Base-by-base conservation (phyloP, 92 coral and sea anemone genomes). In the Muricea muricata region DNA sequence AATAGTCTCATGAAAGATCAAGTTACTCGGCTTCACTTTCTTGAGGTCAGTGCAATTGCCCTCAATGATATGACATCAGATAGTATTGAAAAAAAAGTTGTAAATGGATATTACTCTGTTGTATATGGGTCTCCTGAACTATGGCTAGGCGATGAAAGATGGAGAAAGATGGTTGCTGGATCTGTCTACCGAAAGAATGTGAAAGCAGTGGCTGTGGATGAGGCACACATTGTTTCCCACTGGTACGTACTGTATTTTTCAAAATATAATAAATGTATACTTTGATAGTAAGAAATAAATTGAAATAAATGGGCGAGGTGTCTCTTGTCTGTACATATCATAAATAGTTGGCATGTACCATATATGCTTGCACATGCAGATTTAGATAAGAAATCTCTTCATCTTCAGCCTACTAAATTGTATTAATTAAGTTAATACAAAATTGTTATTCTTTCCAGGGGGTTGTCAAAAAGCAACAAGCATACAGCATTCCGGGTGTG, bases 401-500 rank as follows among this genome's bases (percentile, higher is more conserved):
- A 54, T 3, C 20, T 54, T 54, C 9, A 6, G 15, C 5, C 20
- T 14, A 4, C 15, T 17, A 54, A 17, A 6, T 54, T 23, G 20
- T 54, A 83, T n/a, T n/a, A n/a, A n/a, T n/a, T n/a, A n/a, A n/a
- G n/a, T n/a, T n/a, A 37, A 37, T 37, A 4, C 9, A 9, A 4
- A 9, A 4, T 37, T 37, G 9, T 37, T 37, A 9, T 37, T 37
- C 42, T 56, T 72, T 85, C 45, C 18, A 85, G 88, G 88, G 77
- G 88, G 35, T 32, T 41, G 46, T 85, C 88, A 24, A 75, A 85
- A 28, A 85, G 14, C 77, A 75, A 75, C 83, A 76, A 85, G 11
- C 65, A 40, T 63, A 82, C 88, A 75, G 88, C 84, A 35, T 85
- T 85, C 40, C 45, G 88, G 65, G 88, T 40, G 23, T 75, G 83